These are phyloP conservation scores for Ploceus nigricollis DNA, from an alignment of 2,113 vertebrate species.

Conservation along the genomic window DNA sequence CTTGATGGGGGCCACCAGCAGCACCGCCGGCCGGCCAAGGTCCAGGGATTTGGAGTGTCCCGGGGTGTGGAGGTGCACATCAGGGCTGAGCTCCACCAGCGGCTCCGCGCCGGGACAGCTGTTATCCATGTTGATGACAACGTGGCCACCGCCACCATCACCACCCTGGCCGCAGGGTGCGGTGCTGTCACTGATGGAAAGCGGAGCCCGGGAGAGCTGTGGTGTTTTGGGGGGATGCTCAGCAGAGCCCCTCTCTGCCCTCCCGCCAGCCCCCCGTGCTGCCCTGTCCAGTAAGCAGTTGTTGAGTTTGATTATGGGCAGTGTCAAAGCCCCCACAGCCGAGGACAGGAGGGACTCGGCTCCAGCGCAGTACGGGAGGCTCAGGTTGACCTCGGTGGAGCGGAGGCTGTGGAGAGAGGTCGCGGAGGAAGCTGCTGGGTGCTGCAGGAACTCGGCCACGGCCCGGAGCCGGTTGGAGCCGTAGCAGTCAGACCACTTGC, in stretches of 20 bases:
- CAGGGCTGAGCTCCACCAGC: neutral
- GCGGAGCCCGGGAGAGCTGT: neutral
- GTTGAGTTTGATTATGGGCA: constrained; percentile 66
- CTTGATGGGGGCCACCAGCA: constrained; percentile 59
- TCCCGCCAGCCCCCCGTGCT: neutral
- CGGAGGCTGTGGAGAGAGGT: constrained; percentile 67
- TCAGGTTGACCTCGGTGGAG: constrained; percentile 50
- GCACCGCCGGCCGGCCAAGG: constrained; percentile 46
- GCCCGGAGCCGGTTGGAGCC: constrained; percentile 64
- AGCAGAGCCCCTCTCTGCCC: rapidly evolving
- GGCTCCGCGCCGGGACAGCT: neutral
- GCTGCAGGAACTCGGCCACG: constrained; percentile 65
- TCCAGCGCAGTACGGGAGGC: neutral
- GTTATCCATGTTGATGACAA: neutral
- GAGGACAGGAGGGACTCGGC: constrained; percentile 40
- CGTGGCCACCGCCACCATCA: neutral
- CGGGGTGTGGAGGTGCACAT: constrained; percentile 59
- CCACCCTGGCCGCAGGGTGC: rapidly evolving
- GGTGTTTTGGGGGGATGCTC: neutral
- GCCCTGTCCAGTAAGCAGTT: constrained; percentile 59
- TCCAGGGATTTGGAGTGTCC: constrained; percentile 78
- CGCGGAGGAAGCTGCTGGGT: constrained; percentile 62
- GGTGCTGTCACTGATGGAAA: rapidly evolving
- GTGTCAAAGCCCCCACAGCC: constrained; percentile 5
- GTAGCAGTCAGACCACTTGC: constrained; percentile 48